Evolutionary conservation across 2,113 vertebrate genomes (phyloP), one percentile per base, ranked within the genome.

Genomic region (Taurulus bubalis): DNA sequence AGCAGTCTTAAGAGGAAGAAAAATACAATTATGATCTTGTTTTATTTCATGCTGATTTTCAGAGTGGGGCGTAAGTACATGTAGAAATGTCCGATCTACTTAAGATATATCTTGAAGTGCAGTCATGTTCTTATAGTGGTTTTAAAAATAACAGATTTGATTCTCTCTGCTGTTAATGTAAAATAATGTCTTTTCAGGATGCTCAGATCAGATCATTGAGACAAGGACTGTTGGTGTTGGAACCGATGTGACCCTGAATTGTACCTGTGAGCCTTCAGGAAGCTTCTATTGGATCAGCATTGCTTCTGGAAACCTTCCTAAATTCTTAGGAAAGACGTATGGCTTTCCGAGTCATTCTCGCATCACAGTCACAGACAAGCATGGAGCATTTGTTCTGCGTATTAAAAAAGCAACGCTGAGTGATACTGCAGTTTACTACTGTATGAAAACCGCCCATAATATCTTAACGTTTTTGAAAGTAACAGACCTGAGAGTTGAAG

Each of bases 391-490:
- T 60, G 28, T 38, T 38, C 74, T 93, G 6, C n/a, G 3, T 0
- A 75, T 93, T 71, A 6, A 0, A 24, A 63, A 62, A 1, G 34
- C 51, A 9, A 7, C 40, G 2, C 18, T 14, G 5, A 85, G 4
- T 26, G 90, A 92, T 80, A 20, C 81, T 40, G 86, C 45, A 38
- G 1, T 90, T 79, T 93, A 93, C 58, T 62, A 56, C 18, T 92
- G 92, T 72, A 0, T 83, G 0, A 75, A 51, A 81, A 32, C 7
- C 2, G 0, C 4, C 24, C 1, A 3, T 9, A 2, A 1, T 42
- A 11, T 18, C 0, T 0, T 76, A 1, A 70, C 0, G 0, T 79
- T 86, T 85, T 34, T 87, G 26, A 77, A 30, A 2, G 24, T 15
- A 32, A 74, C n/a, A 36, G 24, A 53, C 11, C 51, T 92, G 24